Evolutionary conservation across 1,140 invertebrate genomes (phyloP), one percentile per base, ranked within the genome.

Genomic region (Brachionus paranguensis): DNA sequence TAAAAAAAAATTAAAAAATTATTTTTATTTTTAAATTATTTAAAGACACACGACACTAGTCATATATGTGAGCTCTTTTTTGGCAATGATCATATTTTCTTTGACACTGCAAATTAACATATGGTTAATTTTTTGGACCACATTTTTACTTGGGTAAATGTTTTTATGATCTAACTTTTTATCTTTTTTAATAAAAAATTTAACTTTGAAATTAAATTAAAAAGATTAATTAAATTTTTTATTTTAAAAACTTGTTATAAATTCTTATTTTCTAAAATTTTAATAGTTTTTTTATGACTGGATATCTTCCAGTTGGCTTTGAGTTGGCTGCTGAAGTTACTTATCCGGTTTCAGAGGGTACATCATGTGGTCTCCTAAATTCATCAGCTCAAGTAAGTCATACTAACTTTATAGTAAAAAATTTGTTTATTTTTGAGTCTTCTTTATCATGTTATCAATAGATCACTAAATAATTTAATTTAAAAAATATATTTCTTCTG

Each of bases 321-420:
- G 96, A 98, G 89, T 94, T 97, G 87, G 96, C 95, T 8, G 94
- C 95, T 0, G 96, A 98, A 89, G 91, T 98, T 14, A 97, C 95
- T 0, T 97, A 95, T 88, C 96, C 96, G 0, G 95, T 96, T 88
- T 93, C 95, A 0, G 96, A 97, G 90, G 95, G 94, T 1, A 96
- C 94, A 0, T 94, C 95, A 0, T 93, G 94, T 17, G 95, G 95
- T 12, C 88, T 97, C 8, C 88, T 97, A 3, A 97, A 97, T 87
- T 94, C 94, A 7, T 93, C 93, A 76, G 94, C 93, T 17, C 91
- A 92, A 84, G 72, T 76, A 76, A 76, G 24, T 24, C 7, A 37
- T 7, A 37, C 4, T 1, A 0, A 0, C 7, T 37, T 37, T 37
- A 3, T 37, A 37, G 6, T 17, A 64, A 17, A 64, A 64, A 53